These are phyloP conservation scores for Musca vetustissima DNA, from an alignment of 1,140 invertebrate genomes.

Conservation along the genomic window DNA sequence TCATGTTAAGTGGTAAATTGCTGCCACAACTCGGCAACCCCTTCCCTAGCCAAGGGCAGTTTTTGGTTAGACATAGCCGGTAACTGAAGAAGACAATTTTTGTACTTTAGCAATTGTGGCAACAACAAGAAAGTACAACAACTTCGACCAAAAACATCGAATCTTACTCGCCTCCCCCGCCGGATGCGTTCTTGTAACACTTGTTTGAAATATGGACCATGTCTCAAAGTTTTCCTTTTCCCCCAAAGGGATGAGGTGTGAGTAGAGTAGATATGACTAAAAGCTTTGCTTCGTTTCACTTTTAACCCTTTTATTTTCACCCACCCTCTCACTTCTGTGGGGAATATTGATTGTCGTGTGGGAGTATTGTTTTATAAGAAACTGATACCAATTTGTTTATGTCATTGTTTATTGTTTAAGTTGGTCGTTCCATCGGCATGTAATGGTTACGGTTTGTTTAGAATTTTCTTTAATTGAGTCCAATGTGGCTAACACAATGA, in stretches of 20 bases:
- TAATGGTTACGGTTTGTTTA: neutral
- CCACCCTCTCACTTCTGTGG: too few relatives aligned
- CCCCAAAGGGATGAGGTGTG: too few relatives aligned
- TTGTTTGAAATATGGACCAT: neutral
- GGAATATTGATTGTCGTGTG: conserved; percentile 14
- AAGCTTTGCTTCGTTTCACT: neutral
- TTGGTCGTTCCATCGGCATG: neutral
- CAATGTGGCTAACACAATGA: neutral
- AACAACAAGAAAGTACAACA: too few relatives aligned
- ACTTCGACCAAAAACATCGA: neutral
- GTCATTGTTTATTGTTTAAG: conserved; percentile 15
- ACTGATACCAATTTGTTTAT: conserved; percentile 16
- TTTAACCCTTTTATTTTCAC: conserved; percentile 8
- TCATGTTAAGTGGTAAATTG: conserved; percentile 14
- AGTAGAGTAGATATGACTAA: neutral
- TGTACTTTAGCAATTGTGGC: too few relatives aligned
- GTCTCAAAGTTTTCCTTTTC: too few relatives aligned
- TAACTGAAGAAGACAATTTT: too few relatives aligned
- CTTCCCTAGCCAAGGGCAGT: too few relatives aligned
- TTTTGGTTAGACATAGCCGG: too few relatives aligned
- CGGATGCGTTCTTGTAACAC: too few relatives aligned
- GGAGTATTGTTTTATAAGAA: neutral
- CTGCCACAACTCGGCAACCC: neutral
- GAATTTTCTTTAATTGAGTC: neutral
- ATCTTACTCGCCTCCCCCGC: neutral